These are phyloP conservation scores for Diplodus puntazzo DNA, from an alignment of 2,797 vertebrate genomes.

Conservation along the genomic window DNA sequence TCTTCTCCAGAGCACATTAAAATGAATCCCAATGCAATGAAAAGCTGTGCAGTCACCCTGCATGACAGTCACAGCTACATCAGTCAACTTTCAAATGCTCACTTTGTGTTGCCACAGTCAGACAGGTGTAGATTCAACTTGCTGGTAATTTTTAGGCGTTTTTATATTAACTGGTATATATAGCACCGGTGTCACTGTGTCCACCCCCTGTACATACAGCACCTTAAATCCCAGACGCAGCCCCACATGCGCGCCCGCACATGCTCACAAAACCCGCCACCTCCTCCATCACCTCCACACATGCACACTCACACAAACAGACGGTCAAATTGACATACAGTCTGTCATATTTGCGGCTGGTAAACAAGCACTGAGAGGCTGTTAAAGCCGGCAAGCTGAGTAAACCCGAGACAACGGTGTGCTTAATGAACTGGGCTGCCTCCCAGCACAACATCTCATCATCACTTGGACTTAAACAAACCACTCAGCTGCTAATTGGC, in stretches of 20 bases:
- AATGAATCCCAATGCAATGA: not conserved
- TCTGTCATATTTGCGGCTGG: slow-evolving; percentile 83
- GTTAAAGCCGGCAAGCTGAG: slow-evolving; percentile 84
- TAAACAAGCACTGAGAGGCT: slow-evolving; percentile 80
- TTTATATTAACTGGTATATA: slow-evolving; percentile 40
- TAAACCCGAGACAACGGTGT: slow-evolving; percentile 79
- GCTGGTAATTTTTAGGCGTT: slow-evolving; percentile 30
- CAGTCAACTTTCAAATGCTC: slow-evolving; percentile 8
- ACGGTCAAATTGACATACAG: slow-evolving; percentile 84
- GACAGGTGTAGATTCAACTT: slow-evolving; percentile 38
- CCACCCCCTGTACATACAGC: slow-evolving; percentile 45
- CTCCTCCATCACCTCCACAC: slow-evolving; percentile 68
- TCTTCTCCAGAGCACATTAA: not conserved
- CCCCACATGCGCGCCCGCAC: slow-evolving; percentile 36
- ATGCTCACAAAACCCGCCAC: slow-evolving; percentile 47
- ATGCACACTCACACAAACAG: slow-evolving; percentile 77
- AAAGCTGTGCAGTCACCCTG: not conserved
- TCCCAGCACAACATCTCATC: slow-evolving; percentile 83
- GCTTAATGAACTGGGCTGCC: slow-evolving; percentile 84
- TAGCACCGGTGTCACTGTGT: slow-evolving; percentile 58
- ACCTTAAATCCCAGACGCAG: slow-evolving; percentile 53
- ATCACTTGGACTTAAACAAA: slow-evolving; percentile 82
- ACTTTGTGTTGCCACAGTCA: slow-evolving; percentile 17
- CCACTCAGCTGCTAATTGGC: slow-evolving; percentile 84
- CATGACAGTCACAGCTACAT: not conserved